Conservation (phyloP, 2,113 vertebrate species). For the Himantopus leucocephalus region DNA sequence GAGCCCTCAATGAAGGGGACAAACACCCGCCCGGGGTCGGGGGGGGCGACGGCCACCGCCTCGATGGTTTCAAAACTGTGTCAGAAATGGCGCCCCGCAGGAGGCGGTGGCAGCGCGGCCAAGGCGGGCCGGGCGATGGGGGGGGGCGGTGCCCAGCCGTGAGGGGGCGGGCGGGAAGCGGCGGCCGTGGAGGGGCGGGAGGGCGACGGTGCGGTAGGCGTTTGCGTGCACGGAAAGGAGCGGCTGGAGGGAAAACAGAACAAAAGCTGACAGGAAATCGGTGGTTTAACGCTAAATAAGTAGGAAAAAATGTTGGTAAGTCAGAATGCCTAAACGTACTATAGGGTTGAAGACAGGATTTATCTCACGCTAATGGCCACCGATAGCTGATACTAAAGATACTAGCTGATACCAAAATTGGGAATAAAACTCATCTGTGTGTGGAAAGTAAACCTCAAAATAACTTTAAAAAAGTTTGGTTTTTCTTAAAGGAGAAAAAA, state of each 20-base stretch:
- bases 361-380: not conserved
- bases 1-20: accelerated
- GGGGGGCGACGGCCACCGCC: accelerated
- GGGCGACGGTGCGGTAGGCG: accelerated
- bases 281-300: accelerated
- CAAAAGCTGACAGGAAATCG: accelerated
- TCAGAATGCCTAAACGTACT: not conserved
- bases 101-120: too few species aligned
- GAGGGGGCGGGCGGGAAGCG: not conserved
- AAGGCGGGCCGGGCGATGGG: too few species aligned
- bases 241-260: accelerated
- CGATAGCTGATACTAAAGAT: not conserved
- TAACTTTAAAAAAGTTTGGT: accelerated
- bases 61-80: accelerated
- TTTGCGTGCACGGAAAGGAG: accelerated
- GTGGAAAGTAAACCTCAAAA: not conserved
- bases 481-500: not conserved
- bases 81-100: accelerated
- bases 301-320: not conserved
- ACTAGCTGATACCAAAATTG: not conserved
- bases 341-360: not conserved
- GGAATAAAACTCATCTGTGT: not conserved
- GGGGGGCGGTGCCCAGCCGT: not conserved
- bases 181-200: accelerated
- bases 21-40: accelerated